Evolutionary conservation across 2,797 vertebrate genomes (phyloP).

Genomic region (Aeoliscus strigatus): DNA sequence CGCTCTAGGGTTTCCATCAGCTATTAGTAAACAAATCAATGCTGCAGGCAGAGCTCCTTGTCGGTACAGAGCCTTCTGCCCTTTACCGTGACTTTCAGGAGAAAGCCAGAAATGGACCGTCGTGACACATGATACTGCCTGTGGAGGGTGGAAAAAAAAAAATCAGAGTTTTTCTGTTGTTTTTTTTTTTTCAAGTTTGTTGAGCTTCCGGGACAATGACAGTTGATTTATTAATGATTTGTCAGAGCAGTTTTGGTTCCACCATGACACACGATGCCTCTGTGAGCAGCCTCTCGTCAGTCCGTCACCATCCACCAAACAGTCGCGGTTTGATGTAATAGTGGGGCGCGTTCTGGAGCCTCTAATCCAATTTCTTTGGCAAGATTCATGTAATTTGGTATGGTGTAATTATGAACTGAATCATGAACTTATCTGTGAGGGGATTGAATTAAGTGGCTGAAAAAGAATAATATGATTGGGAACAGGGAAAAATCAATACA

Average conservation of each 20-base stretch:
- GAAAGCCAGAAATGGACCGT: conserved; percentile 45
- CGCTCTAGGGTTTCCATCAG: conserved; percentile 74
- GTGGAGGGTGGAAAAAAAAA: conserved; percentile 29
- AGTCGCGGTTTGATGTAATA: conserved; percentile 67
- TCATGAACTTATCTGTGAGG: conserved; percentile 65
- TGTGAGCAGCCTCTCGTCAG: conserved; percentile 42
- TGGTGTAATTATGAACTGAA: conserved; percentile 70
- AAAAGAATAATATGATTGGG: conserved; percentile 71
- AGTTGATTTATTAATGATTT: conserved; percentile 55
- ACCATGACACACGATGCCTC: conserved; percentile 50
- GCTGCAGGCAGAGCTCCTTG: conserved; percentile 68
- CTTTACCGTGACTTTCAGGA: conserved; percentile 71
- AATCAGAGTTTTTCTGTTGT: conserved; percentile 16
- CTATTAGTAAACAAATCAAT: conserved; percentile 86
- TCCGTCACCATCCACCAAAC: conserved; percentile 57
- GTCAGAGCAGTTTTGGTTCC: conserved; percentile 49
- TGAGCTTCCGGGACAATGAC: conserved; percentile 25
- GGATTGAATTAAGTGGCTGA: conserved; percentile 68
- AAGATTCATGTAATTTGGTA: conserved; percentile 69
- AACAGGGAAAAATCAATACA: conserved; percentile 71
- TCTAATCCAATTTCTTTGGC: conserved; percentile 67
- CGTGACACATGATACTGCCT: conserved; percentile 47
- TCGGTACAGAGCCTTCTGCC: conserved; percentile 69
- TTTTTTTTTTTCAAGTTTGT: too few relatives aligned
- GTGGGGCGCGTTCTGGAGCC: conserved; percentile 61